phyloP scores from a whole-genome alignment of 2,113 vertebrate species.

The Paralichthys olivaceus region DNA sequence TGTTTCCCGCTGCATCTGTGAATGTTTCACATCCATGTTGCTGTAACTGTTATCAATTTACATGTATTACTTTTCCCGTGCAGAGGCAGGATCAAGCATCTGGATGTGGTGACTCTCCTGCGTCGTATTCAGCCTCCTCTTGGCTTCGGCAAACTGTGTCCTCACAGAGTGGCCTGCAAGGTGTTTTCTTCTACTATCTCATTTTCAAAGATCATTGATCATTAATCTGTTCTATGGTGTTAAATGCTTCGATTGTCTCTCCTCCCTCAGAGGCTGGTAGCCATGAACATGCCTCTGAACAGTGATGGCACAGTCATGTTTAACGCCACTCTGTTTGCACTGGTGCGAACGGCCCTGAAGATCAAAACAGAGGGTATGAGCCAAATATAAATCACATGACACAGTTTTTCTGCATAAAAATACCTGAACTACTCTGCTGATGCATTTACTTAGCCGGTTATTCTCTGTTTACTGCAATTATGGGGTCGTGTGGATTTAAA shows the following conservation, averaged over 20 bases:
- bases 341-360: constrained; percentile 97
- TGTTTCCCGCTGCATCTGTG: neutral
- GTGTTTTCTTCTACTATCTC: constrained; percentile 70
- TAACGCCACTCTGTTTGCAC: constrained; percentile 96
- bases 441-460: neutral
- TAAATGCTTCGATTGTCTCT: constrained; percentile 26
- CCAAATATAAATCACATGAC: neutral
- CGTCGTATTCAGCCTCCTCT: constrained; percentile 96
- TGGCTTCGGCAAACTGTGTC: constrained; percentile 97
- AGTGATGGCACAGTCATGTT: constrained; percentile 99
- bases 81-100: constrained; percentile 97
- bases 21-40: neutral
- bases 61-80: constrained; percentile 20
- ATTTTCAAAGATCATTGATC: neutral
- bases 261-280: constrained; percentile 91
- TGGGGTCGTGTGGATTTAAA: constrained; percentile 8
- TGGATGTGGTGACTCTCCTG: constrained; percentile 95
- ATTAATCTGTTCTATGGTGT: neutral
- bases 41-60: neutral
- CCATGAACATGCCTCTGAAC: constrained; percentile 99
- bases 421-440: neutral
- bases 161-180: constrained; percentile 99
- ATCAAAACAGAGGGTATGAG: constrained; percentile 98
- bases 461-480: neutral
- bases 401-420: neutral